These are phyloP conservation scores for Dorcus parallelipipedus DNA, from an alignment of 2,888 invertebrate species.

Conservation along the genomic window DNA sequence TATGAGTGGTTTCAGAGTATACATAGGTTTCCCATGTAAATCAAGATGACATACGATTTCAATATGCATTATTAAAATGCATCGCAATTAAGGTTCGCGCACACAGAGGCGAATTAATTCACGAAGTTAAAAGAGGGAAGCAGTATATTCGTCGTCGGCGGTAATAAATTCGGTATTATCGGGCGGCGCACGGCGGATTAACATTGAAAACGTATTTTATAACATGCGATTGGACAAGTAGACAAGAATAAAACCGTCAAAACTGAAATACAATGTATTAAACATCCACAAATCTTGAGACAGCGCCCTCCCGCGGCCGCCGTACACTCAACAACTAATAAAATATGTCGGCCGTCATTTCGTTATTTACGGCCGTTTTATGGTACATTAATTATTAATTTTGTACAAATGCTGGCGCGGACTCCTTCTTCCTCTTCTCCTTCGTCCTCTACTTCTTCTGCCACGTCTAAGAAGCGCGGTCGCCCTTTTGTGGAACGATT, in stretches of 20 bases:
- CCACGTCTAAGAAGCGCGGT: too few relatives aligned
- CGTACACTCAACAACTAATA: constrained; percentile 39
- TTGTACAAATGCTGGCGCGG: constrained; percentile 24
- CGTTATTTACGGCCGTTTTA: constrained; percentile 40
- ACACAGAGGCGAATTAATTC: too few relatives aligned
- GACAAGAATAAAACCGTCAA: constrained; percentile 38
- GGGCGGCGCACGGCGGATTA: constrained; percentile 15
- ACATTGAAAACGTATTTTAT: constrained; percentile 28
- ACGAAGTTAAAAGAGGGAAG: too few relatives aligned
- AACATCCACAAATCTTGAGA: constrained; percentile 43
- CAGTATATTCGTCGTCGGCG: too few relatives aligned
- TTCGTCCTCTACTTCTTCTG: too few relatives aligned
- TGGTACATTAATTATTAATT: constrained; percentile 46
- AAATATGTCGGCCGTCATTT: constrained; percentile 44
- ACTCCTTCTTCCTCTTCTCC: too few relatives aligned
- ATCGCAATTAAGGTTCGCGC: too few relatives aligned
- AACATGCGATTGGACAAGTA: constrained; percentile 30
- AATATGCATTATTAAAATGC: too few relatives aligned
- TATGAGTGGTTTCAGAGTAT: too few relatives aligned
- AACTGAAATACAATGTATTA: constrained; percentile 46
- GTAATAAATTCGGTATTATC: not conserved
- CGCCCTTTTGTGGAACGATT: too few relatives aligned
- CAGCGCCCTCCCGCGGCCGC: constrained; percentile 2
- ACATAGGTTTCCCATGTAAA: too few relatives aligned
- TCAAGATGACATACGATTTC: too few relatives aligned